Evolutionary conservation across 1,140 invertebrate genomes (phyloP), one percentile per base, ranked within the genome.

Genomic region (Aphelenchoides besseyi): DNA sequence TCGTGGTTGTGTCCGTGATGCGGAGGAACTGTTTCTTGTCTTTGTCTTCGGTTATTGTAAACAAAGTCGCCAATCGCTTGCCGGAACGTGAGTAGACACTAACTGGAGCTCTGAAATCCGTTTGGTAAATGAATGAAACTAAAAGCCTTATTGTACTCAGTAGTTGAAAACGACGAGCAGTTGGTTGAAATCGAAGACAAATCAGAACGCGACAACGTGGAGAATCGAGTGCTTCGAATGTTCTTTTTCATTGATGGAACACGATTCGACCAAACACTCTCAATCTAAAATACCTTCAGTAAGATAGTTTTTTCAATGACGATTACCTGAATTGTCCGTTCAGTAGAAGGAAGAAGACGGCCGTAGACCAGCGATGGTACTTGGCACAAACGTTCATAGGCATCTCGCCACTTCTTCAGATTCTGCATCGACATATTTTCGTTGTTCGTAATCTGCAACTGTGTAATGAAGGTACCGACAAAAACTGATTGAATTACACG

Each of bases 11-110:
- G 62, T 81, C 70, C 35, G 54, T 54, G 29, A 78, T 57, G 63
- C 70, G 73, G 36, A 81, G 26, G 55, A 62, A 81, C 66, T 81
- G 79, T 48, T 81, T 82, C 70, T 77, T 76, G 23, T 83, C 79
- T 26, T 79, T 79, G 29, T 77, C 78, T 3, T 80, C 80, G 3
- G 76, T 75, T 48, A 80, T 73, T 1, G 78, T 81, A 2, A 79
- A 16, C 37, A 79, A 37, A 28, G 78, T 67, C 28, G 79, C 78
- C 0, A 73, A 37, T 23, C 68, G 62, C 3, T 64, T 18, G 61
- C 79, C 78, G 1, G 52, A 62, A 0, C 30, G 35, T 1, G 74
- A 78, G 32, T 79, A 79, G 2, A 54, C 66, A 23, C 33, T 67
- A 1, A 23, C 12, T 68, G 79, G 79, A 30, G 63, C 37, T 53